phyloP scores from a whole-genome alignment of 2,113 vertebrate genomes.

The Alligator sinensis region DNA sequence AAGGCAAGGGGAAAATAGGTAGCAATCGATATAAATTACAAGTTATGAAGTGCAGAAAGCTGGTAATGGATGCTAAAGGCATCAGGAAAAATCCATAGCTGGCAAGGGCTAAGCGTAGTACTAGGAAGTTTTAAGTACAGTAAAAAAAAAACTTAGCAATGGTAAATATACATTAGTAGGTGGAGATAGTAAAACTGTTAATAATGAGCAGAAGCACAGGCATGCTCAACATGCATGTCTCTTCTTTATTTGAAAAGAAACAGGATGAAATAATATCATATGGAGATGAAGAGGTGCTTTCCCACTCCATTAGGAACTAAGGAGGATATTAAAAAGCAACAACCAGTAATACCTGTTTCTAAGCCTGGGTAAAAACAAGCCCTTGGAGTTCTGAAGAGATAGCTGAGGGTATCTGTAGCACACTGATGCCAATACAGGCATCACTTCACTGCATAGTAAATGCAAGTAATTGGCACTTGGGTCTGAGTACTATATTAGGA shows the following conservation, averaged over 20 bases:
- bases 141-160: not conserved
- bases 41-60: not conserved
- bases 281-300: not conserved
- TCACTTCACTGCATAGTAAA: not conserved
- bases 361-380: not conserved
- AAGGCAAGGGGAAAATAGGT: not conserved
- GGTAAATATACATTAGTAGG: slow-evolving; percentile 1
- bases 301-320: not conserved
- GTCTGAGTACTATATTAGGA: not conserved
- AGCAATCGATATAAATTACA: not conserved
- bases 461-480: not conserved
- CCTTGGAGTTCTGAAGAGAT: not conserved
- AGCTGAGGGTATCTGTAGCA: not conserved
- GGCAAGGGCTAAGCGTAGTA: not conserved
- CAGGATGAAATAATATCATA: not conserved
- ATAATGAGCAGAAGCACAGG: not conserved
- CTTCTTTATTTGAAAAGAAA: not conserved
- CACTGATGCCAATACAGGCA: no score
- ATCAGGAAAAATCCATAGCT: slow-evolving; percentile 8
- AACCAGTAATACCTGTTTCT: not conserved
- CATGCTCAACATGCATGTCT: not conserved
- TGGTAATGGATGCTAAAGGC: not conserved
- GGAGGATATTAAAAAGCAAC: not conserved
- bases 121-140: not conserved
- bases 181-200: not conserved